phyloP scores from a whole-genome alignment of 1,140 invertebrate species.

The Tribolium madens region DNA sequence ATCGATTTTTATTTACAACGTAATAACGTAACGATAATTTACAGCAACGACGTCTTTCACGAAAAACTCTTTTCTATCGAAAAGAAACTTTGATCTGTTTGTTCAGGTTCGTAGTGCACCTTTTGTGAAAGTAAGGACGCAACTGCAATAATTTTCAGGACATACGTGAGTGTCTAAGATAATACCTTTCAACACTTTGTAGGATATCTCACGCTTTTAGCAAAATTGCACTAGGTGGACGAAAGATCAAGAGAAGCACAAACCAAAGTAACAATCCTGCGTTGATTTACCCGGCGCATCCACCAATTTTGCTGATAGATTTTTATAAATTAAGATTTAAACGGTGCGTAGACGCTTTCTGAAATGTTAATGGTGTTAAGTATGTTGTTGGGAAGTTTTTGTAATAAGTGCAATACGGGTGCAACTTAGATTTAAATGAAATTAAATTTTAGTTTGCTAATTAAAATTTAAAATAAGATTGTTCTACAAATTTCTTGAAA shows the following conservation, averaged over 20 bases:
- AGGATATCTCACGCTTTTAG: background rate
- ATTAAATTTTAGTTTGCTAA: slow-evolving; percentile 19
- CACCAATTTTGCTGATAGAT: background rate
- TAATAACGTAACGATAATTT: slow-evolving; percentile 25
- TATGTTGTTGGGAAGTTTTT: background rate
- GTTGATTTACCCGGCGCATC: background rate
- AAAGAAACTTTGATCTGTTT: background rate
- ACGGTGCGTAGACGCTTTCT: background rate
- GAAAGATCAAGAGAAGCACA: background rate
- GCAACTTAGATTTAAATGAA: background rate
- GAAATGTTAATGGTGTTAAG: background rate
- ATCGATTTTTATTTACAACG: slow-evolving; percentile 36
- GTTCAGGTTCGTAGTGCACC: background rate
- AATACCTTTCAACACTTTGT: background rate
- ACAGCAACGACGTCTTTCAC: background rate
- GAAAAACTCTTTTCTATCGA: too few species aligned
- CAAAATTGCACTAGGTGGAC: slow-evolving; percentile 10
- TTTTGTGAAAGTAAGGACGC: too few species aligned
- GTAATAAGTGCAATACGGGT: background rate
- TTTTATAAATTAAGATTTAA: background rate
- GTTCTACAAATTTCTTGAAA: background rate
- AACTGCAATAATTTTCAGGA: background rate
- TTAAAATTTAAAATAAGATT: background rate
- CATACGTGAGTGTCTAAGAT: background rate
- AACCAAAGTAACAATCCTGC: background rate